These are phyloP conservation scores for Chironomus tepperi DNA, from an alignment of 1,140 invertebrate species.

Conservation along the genomic window DNA sequence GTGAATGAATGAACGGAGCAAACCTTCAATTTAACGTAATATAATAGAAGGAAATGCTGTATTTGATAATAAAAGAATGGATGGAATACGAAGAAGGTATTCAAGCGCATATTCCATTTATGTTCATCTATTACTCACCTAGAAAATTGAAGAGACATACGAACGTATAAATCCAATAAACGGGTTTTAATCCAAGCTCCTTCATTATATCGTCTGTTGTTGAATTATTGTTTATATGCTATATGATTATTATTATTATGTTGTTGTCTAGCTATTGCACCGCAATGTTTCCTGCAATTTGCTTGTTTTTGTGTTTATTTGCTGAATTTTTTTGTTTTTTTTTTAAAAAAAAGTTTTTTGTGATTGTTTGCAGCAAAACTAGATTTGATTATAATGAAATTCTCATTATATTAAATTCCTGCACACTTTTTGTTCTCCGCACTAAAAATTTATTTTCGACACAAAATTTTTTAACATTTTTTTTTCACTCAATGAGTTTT, in stretches of 20 bases:
- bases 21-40: too few relatives aligned
- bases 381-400: too few relatives aligned
- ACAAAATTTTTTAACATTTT: background rate
- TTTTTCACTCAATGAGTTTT: background rate
- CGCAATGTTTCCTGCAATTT: background rate
- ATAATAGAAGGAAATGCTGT: too few relatives aligned
- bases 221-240: background rate
- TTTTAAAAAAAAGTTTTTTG: too few relatives aligned
- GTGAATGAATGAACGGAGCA: too few relatives aligned
- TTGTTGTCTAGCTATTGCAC: background rate
- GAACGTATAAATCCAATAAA: constrained; percentile 22
- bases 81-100: too few relatives aligned
- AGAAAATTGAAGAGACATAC: constrained; percentile 22
- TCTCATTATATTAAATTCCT: background rate
- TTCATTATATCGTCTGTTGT: background rate
- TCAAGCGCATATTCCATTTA: too few relatives aligned
- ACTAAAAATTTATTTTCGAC: background rate
- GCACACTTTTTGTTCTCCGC: background rate
- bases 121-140: background rate
- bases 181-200: constrained; percentile 20
- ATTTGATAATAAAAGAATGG: too few relatives aligned
- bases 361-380: too few relatives aligned
- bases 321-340: background rate
- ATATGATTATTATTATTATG: background rate
- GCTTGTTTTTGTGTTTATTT: background rate